Conservation (phyloP, 1,140 invertebrate species). For the Dreissena rostriformis region DNA sequence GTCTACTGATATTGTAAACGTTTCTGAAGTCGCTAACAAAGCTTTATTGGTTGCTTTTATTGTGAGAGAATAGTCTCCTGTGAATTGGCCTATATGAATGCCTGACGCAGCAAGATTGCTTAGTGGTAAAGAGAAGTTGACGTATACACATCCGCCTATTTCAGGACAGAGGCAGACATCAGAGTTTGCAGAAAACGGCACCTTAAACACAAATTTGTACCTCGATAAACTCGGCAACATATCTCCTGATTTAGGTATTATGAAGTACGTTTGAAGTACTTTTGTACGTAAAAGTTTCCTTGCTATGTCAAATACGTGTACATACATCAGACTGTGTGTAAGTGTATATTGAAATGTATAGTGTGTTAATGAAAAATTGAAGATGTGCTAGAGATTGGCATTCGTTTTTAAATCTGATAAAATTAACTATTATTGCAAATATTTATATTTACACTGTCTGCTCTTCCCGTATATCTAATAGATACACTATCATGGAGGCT, state of each 20-base stretch:
- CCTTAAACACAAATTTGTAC: background rate
- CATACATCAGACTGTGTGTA: too few relatives aligned
- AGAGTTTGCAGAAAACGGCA: background rate
- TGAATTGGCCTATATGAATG: constrained; percentile 58
- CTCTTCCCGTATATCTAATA: background rate
- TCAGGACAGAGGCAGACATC: constrained; percentile 54
- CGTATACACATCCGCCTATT: constrained; percentile 50
- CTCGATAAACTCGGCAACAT: too few relatives aligned
- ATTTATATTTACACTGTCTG: background rate
- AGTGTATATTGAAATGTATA: background rate
- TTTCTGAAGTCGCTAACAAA: constrained; percentile 26
- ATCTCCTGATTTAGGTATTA: too few relatives aligned
- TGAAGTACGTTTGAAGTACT: too few relatives aligned
- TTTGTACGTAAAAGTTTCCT: too few relatives aligned
- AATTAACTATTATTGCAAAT: background rate
- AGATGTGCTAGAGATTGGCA: background rate
- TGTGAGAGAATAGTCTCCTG: constrained; percentile 57
- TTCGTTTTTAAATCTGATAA: background rate
- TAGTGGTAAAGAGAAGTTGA: constrained; percentile 44
- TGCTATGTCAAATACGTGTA: too few relatives aligned
- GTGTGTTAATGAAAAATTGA: background rate
- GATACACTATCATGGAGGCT: background rate
- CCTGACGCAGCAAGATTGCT: constrained; percentile 47
- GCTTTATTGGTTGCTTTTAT: constrained; percentile 62
- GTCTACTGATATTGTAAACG: too few relatives aligned